Evolutionary conservation across 1,140 invertebrate species (phyloP).

Genomic region (Aphelenchoides avenae): DNA sequence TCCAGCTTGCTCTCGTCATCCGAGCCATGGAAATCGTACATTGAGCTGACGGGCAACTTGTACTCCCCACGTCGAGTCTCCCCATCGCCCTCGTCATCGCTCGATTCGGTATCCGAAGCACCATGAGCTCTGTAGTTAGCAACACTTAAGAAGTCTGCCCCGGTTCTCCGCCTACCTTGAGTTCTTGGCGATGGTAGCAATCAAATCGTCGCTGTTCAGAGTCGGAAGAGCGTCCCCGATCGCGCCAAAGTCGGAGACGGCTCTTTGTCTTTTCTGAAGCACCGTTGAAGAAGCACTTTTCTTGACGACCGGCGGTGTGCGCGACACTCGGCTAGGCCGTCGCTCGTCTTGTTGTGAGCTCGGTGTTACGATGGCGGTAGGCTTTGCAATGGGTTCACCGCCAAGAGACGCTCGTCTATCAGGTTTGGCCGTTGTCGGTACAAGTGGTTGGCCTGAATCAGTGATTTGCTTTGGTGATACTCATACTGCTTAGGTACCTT

Average conservation of each 20-base stretch:
- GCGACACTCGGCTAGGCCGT: background rate
- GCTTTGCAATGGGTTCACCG: background rate
- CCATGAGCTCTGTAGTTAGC: constrained; percentile 3
- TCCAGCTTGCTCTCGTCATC: constrained; percentile 43
- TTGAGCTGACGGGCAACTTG: constrained; percentile 38
- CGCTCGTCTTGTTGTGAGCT: background rate
- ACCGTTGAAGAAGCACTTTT: background rate
- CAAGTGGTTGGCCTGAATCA: background rate
- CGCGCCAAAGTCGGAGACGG: constrained; percentile 56
- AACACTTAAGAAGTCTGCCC: constrained; percentile 9
- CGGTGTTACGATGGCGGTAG: background rate
- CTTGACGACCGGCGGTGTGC: background rate
- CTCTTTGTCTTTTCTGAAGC: constrained; percentile 40
- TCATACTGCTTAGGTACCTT: background rate
- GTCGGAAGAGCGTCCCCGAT: constrained; percentile 49
- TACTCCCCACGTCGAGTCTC: constrained; percentile 42
- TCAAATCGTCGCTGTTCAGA: constrained; percentile 49
- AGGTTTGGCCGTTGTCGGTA: background rate
- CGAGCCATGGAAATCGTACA: constrained; percentile 40
- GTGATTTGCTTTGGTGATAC: background rate
- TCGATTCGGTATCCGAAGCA: constrained; percentile 11
- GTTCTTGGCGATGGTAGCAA: constrained; percentile 16
- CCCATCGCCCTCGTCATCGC: constrained; percentile 38
- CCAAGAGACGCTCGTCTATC: background rate
- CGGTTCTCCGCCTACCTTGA: constrained; percentile 19